Evolutionary conservation across 30 jellyfish, hydroid and myxozoan genomes (phyloP).

Genomic region (Hydra vulgaris): DNA sequence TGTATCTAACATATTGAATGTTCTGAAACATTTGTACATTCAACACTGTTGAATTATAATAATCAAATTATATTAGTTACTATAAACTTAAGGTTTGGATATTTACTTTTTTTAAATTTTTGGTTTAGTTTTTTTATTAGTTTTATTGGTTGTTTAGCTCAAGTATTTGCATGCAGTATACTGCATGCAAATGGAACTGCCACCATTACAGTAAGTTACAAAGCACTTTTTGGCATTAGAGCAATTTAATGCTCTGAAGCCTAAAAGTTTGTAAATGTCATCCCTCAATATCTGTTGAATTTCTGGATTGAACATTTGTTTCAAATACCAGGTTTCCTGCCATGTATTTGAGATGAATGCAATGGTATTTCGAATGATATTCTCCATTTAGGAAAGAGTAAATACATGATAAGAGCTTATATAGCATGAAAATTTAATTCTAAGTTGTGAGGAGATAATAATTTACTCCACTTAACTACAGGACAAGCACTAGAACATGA

Average conservation of each 20-base stretch:
- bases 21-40: background rate
- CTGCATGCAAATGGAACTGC: background rate
- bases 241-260: background rate
- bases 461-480: background rate
- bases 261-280: no score
- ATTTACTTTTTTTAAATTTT: no score
- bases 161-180: background rate
- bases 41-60: background rate
- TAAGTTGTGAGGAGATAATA: background rate
- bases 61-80: background rate
- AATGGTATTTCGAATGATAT: background rate
- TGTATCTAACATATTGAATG: background rate
- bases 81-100: background rate
- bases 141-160: background rate
- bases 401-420: background rate
- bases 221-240: background rate
- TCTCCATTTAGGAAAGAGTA: background rate
- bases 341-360: background rate
- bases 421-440: background rate
- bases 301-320: background rate
- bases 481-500: no score
- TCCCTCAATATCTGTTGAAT: background rate
- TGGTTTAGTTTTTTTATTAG: background rate
- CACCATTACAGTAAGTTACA: background rate
- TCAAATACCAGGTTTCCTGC: background rate